A percentile compares a stretch with the other conserved stretches of the same genome.
Conservation (phyloP, 2,113 vertebrate species). For the Pithys albifrons region DNA sequence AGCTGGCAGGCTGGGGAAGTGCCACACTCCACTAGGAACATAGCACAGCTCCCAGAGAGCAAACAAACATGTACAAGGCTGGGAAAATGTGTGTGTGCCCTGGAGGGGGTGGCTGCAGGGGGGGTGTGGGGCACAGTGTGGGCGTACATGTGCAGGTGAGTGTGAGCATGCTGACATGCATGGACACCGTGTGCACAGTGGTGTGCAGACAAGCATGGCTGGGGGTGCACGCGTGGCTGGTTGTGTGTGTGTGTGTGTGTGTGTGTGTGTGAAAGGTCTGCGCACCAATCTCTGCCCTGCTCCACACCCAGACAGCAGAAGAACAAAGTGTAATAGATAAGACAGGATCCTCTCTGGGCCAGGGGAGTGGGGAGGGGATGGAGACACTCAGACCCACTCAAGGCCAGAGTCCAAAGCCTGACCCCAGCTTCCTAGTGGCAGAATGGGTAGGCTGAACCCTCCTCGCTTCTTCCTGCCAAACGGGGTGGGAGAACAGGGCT, state of each 20-base stretch:
- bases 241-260: background rate
- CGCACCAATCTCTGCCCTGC: constrained; percentile 42
- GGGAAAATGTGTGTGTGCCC: rapidly evolving
- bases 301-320: constrained; percentile 60
- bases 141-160: background rate
- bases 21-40: background rate
- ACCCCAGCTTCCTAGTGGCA: background rate
- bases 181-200: background rate
- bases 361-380: background rate
- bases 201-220: background rate
- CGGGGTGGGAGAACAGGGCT: background rate
- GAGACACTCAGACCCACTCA: constrained; percentile 20
- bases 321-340: constrained; percentile 72
- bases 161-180: background rate
- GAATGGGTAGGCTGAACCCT: background rate
- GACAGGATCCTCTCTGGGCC: background rate
- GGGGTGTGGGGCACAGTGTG: rapidly evolving
- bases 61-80: background rate
- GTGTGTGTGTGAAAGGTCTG: constrained; percentile 49
- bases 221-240: background rate
- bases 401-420: constrained; percentile 61
- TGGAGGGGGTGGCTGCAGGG: rapidly evolving
- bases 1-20: background rate
- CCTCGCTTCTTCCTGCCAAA: rapidly evolving
- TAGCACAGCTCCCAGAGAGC: background rate